A percentile compares a stretch with the other conserved stretches of the same genome.
Evolutionary conservation across 1,140 invertebrate genomes (phyloP).

Genomic region (Doryteuthis pealeii): DNA sequence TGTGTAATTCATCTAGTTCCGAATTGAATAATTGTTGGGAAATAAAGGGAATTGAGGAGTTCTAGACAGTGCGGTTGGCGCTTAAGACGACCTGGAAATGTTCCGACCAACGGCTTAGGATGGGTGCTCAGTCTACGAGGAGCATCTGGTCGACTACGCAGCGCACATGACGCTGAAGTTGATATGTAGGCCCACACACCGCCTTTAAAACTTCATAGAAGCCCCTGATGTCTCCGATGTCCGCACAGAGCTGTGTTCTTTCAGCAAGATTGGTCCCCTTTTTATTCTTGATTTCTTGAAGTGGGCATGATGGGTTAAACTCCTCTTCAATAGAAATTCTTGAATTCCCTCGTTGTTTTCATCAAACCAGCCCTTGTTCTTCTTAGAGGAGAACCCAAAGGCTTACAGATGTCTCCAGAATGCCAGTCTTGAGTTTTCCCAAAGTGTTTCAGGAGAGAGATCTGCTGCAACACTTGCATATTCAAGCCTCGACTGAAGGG

Average conservation of each 20-base stretch:
- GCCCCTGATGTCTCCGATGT: neutral
- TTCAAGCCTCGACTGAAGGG: neutral
- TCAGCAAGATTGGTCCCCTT: neutral
- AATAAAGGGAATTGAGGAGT: neutral
- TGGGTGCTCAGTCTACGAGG: neutral
- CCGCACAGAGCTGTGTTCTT: neutral
- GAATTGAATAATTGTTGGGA: neutral
- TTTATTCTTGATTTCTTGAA: neutral
- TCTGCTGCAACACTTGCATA: neutral
- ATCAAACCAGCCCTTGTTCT: neutral
- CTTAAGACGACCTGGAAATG: neutral
- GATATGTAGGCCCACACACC: neutral
- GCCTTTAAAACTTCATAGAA: neutral
- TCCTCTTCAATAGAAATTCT: neutral
- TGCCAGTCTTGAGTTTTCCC: neutral
- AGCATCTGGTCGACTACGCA: neutral
- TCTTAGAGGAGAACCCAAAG: neutral
- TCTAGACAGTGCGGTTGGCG: neutral
- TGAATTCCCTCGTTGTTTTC: too few species aligned
- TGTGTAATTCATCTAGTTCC: neutral
- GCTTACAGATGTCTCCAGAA: neutral
- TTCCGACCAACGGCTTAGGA: too few species aligned
- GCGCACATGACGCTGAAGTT: neutral
- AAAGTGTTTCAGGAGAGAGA: neutral
- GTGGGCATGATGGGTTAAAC: neutral